Conservation (phyloP, 2,888 invertebrate species). For the Bibio marci region DNA sequence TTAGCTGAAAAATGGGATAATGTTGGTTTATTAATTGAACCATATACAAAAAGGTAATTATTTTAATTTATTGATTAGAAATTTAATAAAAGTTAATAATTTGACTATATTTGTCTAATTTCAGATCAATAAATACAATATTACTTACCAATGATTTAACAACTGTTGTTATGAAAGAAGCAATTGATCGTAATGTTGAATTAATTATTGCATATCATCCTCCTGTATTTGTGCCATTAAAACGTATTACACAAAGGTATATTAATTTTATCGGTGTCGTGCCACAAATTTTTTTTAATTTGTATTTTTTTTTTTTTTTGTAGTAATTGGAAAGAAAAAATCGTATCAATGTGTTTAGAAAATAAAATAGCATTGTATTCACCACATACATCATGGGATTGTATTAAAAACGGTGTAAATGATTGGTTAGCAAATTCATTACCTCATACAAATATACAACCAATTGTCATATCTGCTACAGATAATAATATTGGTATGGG, state of each 20-base stretch:
- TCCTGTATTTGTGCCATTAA: slow-evolving; percentile 77
- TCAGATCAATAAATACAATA: slow-evolving; percentile 39
- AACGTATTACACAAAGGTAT: slow-evolving; percentile 62
- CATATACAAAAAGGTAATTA: slow-evolving; percentile 37
- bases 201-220: slow-evolving; percentile 90
- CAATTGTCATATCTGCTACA: slow-evolving; percentile 4
- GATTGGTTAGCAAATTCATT: slow-evolving; percentile 66
- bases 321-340: slow-evolving; percentile 62
- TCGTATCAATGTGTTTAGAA: slow-evolving; percentile 62
- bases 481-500: slow-evolving; percentile 34
- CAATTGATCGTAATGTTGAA: slow-evolving; percentile 45
- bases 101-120: slow-evolving; percentile 13
- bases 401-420: slow-evolving; percentile 67
- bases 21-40: slow-evolving; percentile 80
- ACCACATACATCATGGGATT: slow-evolving; percentile 86
- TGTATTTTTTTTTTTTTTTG: slow-evolving; percentile 8
- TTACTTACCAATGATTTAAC: slow-evolving; percentile 87
- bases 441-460: slow-evolving; percentile 10
- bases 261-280: slow-evolving; percentile 7
- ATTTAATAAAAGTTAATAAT: not conserved
- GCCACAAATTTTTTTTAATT: slow-evolving; percentile 1
- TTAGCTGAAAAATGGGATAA: slow-evolving; percentile 87
- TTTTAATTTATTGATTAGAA: not conserved
- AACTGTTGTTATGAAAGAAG: slow-evolving; percentile 70
- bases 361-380: slow-evolving; percentile 79